Percentiles rank a stretch among this genome's conserved stretches.
phyloP scores from a whole-genome alignment of 2,113 vertebrate genomes.

The Addax nasomaculatus region DNA sequence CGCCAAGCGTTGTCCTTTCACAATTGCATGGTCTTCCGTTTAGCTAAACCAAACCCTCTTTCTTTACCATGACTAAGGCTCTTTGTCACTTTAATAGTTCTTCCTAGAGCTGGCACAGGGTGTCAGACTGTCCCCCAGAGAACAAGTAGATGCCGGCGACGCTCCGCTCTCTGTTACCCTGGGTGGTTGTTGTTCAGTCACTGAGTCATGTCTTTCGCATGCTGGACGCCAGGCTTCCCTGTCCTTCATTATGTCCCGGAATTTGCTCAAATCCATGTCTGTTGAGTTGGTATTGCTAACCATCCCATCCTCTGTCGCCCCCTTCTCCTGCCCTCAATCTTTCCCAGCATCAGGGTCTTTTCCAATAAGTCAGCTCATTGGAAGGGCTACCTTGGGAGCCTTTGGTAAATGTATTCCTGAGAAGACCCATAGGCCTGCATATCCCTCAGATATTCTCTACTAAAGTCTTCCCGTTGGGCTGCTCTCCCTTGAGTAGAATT shows the following conservation, averaged over 20 bases:
- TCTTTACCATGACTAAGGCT: slow-evolving; percentile 29
- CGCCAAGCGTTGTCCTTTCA: neutral
- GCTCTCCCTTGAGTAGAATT: neutral
- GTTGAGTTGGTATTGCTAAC: neutral
- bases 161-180: neutral
- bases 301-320: neutral
- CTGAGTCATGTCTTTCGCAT: neutral
- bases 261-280: neutral
- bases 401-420: neutral
- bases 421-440: neutral
- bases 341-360: neutral
- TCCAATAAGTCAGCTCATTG: neutral
- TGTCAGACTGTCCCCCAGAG: slow-evolving; percentile 4
- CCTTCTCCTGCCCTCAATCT: neutral
- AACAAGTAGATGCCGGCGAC: neutral
- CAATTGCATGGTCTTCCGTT: slow-evolving; percentile 31
- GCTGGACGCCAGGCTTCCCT: neutral
- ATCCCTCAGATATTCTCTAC: neutral
- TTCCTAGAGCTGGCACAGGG: neutral
- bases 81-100: slow-evolving; percentile 60
- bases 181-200: neutral
- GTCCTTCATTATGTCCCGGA: neutral
- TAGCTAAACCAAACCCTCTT: slow-evolving; percentile 45
- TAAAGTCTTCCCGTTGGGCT: neutral
- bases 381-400: neutral